Percentiles rank a stretch among this genome's conserved stretches.
Conservation (phyloP, 2,113 vertebrate genomes). For the Chlorocebus sabaeus region DNA sequence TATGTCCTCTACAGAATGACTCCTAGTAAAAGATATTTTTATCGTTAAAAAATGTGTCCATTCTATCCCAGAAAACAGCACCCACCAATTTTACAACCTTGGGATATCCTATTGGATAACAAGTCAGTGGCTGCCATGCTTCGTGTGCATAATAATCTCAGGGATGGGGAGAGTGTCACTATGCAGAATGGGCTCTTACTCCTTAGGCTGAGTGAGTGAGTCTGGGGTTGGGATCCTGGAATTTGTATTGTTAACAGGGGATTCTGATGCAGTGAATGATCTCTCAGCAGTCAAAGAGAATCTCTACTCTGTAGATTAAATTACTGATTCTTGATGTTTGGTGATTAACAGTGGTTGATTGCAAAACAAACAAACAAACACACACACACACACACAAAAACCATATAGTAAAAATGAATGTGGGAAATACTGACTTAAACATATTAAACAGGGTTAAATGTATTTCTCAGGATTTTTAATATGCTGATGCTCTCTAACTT, state of each 20-base stretch:
- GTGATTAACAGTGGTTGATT: neutral
- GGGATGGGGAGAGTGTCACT: neutral
- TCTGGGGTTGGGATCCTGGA: neutral
- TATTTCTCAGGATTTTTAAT: conserved; percentile 4
- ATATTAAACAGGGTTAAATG: neutral
- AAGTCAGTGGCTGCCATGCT: neutral
- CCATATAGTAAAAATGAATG: neutral
- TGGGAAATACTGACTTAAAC: neutral
- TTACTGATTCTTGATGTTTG: neutral
- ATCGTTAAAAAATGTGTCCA: neutral
- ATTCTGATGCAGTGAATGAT: neutral
- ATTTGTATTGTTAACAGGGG: neutral
- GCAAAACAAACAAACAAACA: neutral
- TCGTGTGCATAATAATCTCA: neutral
- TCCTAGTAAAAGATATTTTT: neutral
- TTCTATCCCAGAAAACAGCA: neutral
- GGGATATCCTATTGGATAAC: neutral
- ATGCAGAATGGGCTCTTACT: neutral
- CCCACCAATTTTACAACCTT: neutral
- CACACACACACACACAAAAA: neutral
- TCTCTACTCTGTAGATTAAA: neutral
- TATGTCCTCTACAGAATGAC: neutral
- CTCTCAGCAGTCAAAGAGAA: neutral
- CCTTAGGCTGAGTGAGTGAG: neutral
- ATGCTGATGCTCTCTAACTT: neutral